These are phyloP conservation scores for Orthosia gothica DNA, from an alignment of 2,888 invertebrate species.

Conservation along the genomic window DNA sequence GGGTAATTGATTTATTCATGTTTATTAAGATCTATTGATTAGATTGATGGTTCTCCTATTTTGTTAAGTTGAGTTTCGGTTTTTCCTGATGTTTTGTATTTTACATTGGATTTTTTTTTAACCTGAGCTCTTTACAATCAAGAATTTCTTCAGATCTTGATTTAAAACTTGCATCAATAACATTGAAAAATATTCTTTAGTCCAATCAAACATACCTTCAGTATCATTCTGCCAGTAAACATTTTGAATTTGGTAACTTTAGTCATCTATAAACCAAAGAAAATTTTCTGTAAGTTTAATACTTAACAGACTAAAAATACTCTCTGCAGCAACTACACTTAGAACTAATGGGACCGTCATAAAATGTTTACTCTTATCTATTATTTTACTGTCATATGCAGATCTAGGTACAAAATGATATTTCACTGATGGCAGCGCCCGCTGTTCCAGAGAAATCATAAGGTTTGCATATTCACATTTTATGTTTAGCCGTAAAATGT, in stretches of 20 bases:
- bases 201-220: not conserved
- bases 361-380: constrained; percentile 25
- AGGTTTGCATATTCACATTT: constrained; percentile 82
- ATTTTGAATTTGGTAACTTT: not conserved
- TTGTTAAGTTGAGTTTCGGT: too few relatives aligned
- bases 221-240: not conserved
- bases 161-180: too few relatives aligned
- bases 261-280: not conserved
- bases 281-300: too few relatives aligned
- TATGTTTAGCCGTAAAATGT: constrained; percentile 84
- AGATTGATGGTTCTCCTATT: not conserved
- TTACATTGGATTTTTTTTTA: not conserved
- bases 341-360: not conserved
- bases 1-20: constrained; percentile 15
- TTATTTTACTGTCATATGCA: constrained; percentile 32
- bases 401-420: constrained; percentile 34
- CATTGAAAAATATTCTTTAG: too few relatives aligned
- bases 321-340: not conserved
- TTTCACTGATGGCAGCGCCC: constrained; percentile 55
- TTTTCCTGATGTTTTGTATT: not conserved
- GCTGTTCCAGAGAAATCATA: constrained; percentile 69
- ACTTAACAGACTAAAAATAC: not conserved
- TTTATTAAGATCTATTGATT: constrained; percentile 14
- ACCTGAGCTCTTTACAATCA: not conserved
- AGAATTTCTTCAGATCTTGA: too few relatives aligned